A percentile compares a stretch with the other conserved stretches of the same genome.
phyloP scores from a whole-genome alignment of 2,888 invertebrate species.

The Caenorhabditis becei region DNA sequence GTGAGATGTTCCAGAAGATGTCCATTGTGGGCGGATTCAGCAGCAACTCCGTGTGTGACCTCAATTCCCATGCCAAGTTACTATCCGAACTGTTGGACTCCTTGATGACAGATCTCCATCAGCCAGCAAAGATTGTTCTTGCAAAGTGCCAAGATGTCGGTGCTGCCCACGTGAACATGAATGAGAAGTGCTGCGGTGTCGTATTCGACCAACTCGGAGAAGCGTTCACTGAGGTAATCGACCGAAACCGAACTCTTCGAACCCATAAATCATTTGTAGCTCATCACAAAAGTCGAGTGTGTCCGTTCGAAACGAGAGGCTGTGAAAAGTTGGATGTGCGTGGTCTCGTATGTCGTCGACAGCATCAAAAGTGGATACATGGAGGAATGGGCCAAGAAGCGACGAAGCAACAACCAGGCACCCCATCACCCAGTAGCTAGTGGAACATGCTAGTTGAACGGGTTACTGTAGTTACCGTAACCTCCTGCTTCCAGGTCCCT shows the following conservation, averaged over 20 bases:
- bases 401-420: constrained; percentile 48
- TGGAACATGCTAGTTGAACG: constrained; percentile 26
- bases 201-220: constrained; percentile 80
- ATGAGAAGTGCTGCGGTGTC: constrained; percentile 70
- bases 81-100: constrained; percentile 77
- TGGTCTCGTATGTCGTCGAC: constrained; percentile 78
- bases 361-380: constrained; percentile 77
- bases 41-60: constrained; percentile 71
- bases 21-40: constrained; percentile 79
- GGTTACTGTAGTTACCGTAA: no score
- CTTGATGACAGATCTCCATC: constrained; percentile 74
- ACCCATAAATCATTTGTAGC: constrained; percentile 40
- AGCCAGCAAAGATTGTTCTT: constrained; percentile 74
- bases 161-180: constrained; percentile 74
- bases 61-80: constrained; percentile 73
- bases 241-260: background rate
- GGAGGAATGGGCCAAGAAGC: constrained; percentile 74
- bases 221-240: constrained; percentile 75
- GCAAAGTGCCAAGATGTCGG: constrained; percentile 77
- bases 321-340: constrained; percentile 78
- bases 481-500: constrained; percentile 42
- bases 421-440: constrained; percentile 22
- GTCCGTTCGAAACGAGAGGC: constrained; percentile 80
- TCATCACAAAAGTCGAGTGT: constrained; percentile 77
- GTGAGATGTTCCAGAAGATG: constrained; percentile 81